phyloP scores from a whole-genome alignment of 2,888 invertebrate genomes.

The Agonopterix subpropinquella region DNA sequence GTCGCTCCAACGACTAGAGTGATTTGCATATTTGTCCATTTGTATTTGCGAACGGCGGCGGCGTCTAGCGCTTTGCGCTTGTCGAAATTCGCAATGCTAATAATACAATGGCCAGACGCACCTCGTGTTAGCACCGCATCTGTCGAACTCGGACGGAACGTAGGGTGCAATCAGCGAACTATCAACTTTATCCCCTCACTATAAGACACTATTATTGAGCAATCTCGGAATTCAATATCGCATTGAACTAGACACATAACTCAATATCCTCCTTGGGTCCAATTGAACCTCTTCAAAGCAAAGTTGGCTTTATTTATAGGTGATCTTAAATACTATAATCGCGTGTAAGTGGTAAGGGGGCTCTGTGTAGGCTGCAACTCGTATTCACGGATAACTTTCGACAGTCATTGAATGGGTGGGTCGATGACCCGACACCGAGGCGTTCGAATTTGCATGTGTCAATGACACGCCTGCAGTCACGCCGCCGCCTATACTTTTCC shows the following conservation, averaged over 20 bases:
- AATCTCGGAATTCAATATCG: constrained; percentile 25
- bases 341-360: constrained; percentile 33
- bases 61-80: constrained; percentile 53
- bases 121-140: constrained; percentile 45
- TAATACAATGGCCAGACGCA: constrained; percentile 66
- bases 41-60: constrained; percentile 56
- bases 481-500: constrained; percentile 64
- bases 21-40: constrained; percentile 58
- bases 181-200: constrained; percentile 31
- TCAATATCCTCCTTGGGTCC: constrained; percentile 38
- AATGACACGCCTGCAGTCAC: constrained; percentile 60
- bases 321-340: constrained; percentile 44
- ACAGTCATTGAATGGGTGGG: constrained; percentile 70
- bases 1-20: constrained; percentile 36
- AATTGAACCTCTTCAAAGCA: constrained; percentile 32
- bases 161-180: constrained; percentile 26
- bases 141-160: constrained; percentile 24
- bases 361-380: constrained; percentile 45
- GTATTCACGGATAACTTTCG: constrained; percentile 66
- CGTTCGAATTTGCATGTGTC: constrained; percentile 72
- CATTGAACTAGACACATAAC: constrained; percentile 45
- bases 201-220: constrained; percentile 32
- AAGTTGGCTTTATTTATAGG: constrained; percentile 43
- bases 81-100: constrained; percentile 68
- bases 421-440: constrained; percentile 63